Conservation (phyloP, 2,113 vertebrate species). For the Indicator maculatus region DNA sequence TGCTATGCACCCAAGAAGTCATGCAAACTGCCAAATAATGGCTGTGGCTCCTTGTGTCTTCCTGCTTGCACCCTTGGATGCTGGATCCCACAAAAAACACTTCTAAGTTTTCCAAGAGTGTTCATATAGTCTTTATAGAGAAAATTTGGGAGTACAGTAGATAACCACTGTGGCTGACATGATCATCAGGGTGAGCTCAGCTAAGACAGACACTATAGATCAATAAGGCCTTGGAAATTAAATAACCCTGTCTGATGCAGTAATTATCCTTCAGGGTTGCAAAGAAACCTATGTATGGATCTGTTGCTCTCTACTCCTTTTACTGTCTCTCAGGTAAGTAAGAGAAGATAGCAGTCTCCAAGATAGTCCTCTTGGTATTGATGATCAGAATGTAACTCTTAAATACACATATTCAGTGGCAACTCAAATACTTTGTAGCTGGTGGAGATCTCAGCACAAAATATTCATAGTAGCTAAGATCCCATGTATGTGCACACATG, state of each 20-base stretch:
- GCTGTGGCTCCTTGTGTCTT: background rate
- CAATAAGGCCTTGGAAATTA: background rate
- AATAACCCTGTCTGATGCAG: background rate
- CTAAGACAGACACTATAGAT: background rate
- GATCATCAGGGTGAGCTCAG: background rate
- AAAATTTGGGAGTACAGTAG: background rate
- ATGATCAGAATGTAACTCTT: background rate
- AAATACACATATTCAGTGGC: background rate
- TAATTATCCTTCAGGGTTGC: background rate
- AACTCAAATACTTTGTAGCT: background rate
- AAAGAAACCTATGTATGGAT: background rate
- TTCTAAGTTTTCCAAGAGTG: background rate
- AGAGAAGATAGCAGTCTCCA: background rate
- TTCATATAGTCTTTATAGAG: background rate
- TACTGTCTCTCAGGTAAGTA: background rate
- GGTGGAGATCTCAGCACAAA: background rate
- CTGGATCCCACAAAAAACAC: background rate
- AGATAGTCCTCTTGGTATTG: background rate
- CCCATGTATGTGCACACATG: rapidly evolving
- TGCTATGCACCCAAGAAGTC: background rate
- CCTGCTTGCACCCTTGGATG: background rate
- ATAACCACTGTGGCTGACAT: background rate
- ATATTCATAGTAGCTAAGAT: background rate
- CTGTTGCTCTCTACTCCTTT: background rate
- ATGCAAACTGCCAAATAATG: background rate